phyloP scores from a whole-genome alignment of 2,888 invertebrate genomes.

The Mythimna ferrago region DNA sequence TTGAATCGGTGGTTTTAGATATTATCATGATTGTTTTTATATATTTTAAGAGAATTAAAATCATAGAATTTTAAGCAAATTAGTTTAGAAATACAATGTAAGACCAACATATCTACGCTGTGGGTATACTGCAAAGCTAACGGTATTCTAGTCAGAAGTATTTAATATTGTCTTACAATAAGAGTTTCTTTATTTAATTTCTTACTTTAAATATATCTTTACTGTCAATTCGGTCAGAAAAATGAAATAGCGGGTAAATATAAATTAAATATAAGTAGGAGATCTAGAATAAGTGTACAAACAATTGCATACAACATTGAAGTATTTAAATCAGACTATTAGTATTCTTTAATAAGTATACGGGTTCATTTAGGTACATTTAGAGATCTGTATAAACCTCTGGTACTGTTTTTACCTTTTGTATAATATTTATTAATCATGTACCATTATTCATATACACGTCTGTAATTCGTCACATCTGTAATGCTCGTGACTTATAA shows the following conservation, averaged over 20 bases:
- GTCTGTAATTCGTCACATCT: background rate
- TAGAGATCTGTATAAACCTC: constrained; percentile 28
- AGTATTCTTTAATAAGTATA: constrained; percentile 54
- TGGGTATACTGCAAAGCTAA: constrained; percentile 65
- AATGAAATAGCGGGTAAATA: constrained; percentile 8
- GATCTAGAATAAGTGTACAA: constrained; percentile 32
- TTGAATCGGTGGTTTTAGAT: constrained; percentile 39
- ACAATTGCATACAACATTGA: constrained; percentile 35
- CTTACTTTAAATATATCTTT: constrained; percentile 47
- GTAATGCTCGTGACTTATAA: constrained; percentile 39
- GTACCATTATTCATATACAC: constrained; percentile 4
- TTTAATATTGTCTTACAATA: constrained; percentile 68
- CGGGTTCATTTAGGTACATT: constrained; percentile 47
- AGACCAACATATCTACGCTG: constrained; percentile 41
- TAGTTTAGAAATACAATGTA: constrained; percentile 48
- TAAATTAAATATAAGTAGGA: constrained; percentile 33
- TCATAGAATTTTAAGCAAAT: constrained; percentile 35
- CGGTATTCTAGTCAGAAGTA: constrained; percentile 80
- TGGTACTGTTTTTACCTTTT: constrained; percentile 29
- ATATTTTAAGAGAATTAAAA: constrained; percentile 37
- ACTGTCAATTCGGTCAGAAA: constrained; percentile 44
- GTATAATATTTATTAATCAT: constrained; percentile 19
- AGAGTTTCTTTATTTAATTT: constrained; percentile 50
- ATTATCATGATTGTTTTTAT: constrained; percentile 46
- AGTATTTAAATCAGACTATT: constrained; percentile 50